A percentile compares a stretch with the other conserved stretches of the same genome.
Conservation (phyloP, 2,113 vertebrate species). For the Crotalus horridus region DNA sequence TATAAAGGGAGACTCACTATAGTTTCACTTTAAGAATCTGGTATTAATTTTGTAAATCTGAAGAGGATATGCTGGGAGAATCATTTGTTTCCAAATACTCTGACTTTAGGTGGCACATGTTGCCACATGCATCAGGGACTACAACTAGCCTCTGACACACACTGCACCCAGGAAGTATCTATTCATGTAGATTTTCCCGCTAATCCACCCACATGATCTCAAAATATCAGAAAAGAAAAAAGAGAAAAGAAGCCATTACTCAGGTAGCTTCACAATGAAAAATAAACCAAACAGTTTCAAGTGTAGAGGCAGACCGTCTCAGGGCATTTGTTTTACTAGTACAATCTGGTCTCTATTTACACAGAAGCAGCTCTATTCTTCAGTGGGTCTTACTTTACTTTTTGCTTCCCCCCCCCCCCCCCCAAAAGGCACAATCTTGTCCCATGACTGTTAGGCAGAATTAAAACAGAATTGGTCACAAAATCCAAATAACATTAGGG, state of each 20-base stretch:
- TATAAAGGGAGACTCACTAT: rapidly evolving
- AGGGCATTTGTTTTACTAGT: not conserved
- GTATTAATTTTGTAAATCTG: not conserved
- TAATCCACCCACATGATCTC: not conserved
- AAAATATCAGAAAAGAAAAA: not conserved
- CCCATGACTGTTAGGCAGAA: not conserved
- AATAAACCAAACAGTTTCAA: not conserved
- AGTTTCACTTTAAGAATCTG: not conserved
- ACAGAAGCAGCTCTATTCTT: not conserved
- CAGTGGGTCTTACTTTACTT: not conserved
- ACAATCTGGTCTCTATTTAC: not conserved
- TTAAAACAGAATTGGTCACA: not conserved
- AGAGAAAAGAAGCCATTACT: not conserved
- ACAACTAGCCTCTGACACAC: not conserved
- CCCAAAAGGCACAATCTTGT: not conserved
- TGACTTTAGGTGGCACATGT: not conserved
- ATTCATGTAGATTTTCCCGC: not conserved
- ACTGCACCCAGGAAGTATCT: not conserved
- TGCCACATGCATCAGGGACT: constrained; percentile 30
- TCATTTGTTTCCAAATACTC: constrained; percentile 51
- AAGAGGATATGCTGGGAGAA: not conserved
- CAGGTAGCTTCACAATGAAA: not conserved
- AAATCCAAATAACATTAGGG: not conserved
- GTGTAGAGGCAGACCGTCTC: too few species aligned
- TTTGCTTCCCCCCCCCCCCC: not conserved